These are phyloP conservation scores for Tenthredo scrophulariae DNA, from an alignment of 2,888 invertebrate genomes.

Conservation along the genomic window DNA sequence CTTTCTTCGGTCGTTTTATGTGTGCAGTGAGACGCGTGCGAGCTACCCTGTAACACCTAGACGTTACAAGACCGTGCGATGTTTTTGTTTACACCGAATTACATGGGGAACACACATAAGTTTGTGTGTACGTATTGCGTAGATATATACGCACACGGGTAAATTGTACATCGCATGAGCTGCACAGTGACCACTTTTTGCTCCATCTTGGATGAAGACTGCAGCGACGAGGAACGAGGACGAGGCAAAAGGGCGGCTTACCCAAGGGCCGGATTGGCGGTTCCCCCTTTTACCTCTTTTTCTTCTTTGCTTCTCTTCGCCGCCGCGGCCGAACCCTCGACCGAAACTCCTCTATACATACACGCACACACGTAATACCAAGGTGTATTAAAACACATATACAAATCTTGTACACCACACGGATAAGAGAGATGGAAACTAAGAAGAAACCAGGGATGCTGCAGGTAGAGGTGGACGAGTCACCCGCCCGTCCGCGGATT, in stretches of 20 bases:
- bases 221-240: slow-evolving; percentile 51
- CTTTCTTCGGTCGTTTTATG: background rate
- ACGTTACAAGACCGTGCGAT: background rate
- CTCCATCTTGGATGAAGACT: slow-evolving; percentile 42
- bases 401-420: slow-evolving; percentile 19
- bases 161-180: background rate
- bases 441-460: slow-evolving; percentile 40
- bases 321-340: background rate
- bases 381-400: background rate
- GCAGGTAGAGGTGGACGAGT: slow-evolving; percentile 32
- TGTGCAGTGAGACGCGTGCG: slow-evolving; percentile 9
- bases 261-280: slow-evolving; percentile 53
- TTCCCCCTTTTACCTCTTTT: slow-evolving; percentile 19
- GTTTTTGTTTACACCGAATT: slow-evolving; percentile 72
- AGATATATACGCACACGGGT: background rate
- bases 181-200: slow-evolving; percentile 26
- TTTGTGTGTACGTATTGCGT: background rate
- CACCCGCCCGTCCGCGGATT: slow-evolving; percentile 49
- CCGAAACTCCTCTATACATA: background rate
- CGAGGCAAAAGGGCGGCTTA: slow-evolving; percentile 57
- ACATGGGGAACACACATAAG: slow-evolving; percentile 59
- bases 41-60: background rate
- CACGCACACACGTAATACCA: background rate
- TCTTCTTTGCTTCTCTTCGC: background rate
- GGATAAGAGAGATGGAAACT: slow-evolving; percentile 58